A percentile compares a stretch with the other conserved stretches of the same genome.
phyloP scores from a whole-genome alignment of 1,140 invertebrate species.

The Eupristina koningsbergeri region DNA sequence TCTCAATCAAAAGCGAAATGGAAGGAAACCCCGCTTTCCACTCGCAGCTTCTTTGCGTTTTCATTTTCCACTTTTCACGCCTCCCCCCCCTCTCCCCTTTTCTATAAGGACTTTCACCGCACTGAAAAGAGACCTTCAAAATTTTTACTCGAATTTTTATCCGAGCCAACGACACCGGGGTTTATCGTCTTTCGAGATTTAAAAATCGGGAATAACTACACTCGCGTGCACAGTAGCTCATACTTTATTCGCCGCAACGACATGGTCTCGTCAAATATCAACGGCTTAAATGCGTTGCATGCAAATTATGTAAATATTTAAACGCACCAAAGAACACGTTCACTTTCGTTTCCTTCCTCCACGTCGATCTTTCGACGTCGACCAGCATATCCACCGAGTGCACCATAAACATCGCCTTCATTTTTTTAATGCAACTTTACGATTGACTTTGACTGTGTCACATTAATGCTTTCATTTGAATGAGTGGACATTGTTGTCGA shows the following conservation, averaged over 20 bases:
- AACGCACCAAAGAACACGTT: neutral
- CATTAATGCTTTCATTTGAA: too few species aligned
- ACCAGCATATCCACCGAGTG: neutral
- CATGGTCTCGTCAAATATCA: neutral
- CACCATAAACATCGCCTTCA: neutral
- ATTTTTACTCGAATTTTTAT: too few species aligned
- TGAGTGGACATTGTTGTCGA: too few species aligned
- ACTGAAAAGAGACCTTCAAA: too few species aligned
- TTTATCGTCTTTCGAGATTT: too few species aligned
- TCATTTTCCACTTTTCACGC: neutral
- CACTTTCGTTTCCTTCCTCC: neutral
- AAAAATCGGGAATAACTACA: too few species aligned
- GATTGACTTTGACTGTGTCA: neutral
- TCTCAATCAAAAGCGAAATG: conserved; percentile 26
- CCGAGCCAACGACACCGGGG: neutral
- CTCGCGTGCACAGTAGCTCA: neutral
- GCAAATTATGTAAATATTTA: conserved; percentile 33
- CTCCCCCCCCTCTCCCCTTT: too few species aligned
- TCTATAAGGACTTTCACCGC: too few species aligned
- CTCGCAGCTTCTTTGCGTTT: neutral
- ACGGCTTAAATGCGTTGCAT: neutral
- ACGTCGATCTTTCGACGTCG: neutral
- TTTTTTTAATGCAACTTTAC: neutral
- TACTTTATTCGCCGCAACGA: neutral
- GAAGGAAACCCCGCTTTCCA: neutral